Base-by-base conservation (phyloP, 2,888 invertebrate species). In the Noctua fimbriata region DNA sequence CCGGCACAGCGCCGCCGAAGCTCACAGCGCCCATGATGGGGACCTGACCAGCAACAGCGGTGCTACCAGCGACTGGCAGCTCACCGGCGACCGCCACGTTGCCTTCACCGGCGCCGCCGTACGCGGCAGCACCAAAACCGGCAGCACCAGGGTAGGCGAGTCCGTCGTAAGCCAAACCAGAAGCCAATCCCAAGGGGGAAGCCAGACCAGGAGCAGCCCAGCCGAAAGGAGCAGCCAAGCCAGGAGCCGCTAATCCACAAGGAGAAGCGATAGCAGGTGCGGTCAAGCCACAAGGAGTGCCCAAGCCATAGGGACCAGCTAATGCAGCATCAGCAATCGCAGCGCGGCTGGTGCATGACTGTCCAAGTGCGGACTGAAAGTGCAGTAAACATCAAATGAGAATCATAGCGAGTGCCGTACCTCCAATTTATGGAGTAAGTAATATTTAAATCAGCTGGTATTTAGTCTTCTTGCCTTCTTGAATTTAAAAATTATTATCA, bases 81-180 rank as follows among this genome's bases (percentile, higher is more conserved):
- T 81, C 89, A 44, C 89, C 89, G 60, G 77, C 73, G 14, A 89
- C 86, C 12, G 78, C 88, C 52, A 89, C 87, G 75, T 88, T 89
- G 69, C 89, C 89, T 79, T 92, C 91, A 18, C 93, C 93, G 14
- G 49, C 49, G 49, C 49, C 49, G 49, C 49, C 49, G 18, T 49
- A 49, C 49, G 49, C 18, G 18, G n/a, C n/a, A n/a, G n/a, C n/a
- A n/a, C n/a, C n/a, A n/a, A n/a, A n/a, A n/a, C n/a, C n/a, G n/a
- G 49, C 44, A 44, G 73, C 12, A 72, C 18, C 65, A 44, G 63
- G 69, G 60, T 65, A 65, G 21, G 60, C 36, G 58, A 79, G 52
- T 63, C 63, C 41, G 32, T 63, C 76, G 32, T 73, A 65, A 32
- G 41, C 28, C 32, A 65, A 65, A 65, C 65, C 63, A 63, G 63